Evolutionary conservation across 2,797 vertebrate genomes (phyloP).

Genomic region (Monodelphis domestica): DNA sequence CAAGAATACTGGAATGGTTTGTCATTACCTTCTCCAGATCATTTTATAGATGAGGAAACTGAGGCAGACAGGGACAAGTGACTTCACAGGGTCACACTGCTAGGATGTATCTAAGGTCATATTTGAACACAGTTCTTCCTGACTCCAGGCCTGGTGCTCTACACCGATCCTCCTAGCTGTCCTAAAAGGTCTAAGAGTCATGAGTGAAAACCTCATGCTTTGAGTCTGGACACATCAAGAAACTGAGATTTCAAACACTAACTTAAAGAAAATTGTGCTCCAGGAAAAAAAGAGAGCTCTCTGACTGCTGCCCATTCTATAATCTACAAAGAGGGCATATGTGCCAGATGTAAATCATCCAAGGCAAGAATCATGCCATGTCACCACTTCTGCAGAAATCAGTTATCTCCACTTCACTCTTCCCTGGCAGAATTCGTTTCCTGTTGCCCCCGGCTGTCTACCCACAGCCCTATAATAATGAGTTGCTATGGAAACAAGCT

Average conservation of each 20-base stretch:
- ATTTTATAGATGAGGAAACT: no score
- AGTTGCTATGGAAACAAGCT: background rate
- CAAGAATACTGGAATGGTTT: no score
- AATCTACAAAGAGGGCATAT: background rate
- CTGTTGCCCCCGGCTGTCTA: background rate
- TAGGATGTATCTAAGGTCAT: no score
- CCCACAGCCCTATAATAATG: background rate
- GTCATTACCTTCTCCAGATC: no score
- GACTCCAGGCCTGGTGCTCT: no score
- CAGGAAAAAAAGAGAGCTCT: background rate
- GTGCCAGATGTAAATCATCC: background rate
- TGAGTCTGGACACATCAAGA: background rate
- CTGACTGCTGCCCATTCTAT: background rate
- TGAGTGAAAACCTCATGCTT: background rate
- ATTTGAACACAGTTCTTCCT: no score
- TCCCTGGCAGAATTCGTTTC: background rate
- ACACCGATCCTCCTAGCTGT: no score
- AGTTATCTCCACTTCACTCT: background rate
- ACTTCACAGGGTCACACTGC: no score
- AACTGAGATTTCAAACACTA: background rate
- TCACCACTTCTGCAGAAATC: background rate
- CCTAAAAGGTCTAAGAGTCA: no score
- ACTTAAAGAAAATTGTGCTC: background rate
- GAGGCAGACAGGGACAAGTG: no score
- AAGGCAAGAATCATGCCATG: background rate